Base-by-base conservation (phyloP, 2,888 invertebrate genomes). In the Gonocerus acuteangulatus region DNA sequence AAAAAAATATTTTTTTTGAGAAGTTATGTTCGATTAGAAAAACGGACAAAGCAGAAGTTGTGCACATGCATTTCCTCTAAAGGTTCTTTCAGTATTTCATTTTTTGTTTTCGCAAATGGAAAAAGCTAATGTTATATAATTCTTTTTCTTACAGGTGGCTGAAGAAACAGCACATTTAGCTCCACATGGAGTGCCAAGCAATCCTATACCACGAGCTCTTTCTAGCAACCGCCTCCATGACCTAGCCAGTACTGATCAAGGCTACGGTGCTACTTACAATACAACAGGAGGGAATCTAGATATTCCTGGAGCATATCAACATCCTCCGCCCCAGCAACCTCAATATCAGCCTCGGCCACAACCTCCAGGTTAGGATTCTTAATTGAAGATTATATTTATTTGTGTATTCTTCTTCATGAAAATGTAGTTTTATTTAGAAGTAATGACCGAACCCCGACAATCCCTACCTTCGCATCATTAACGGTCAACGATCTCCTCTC, bases 101-200 rank as follows among this genome's bases (percentile, higher is more conserved):
- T n/a, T n/a, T n/a, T n/a, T n/a, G n/a, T n/a, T n/a, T n/a, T n/a
- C n/a, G n/a, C n/a, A n/a, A n/a, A n/a, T n/a, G n/a, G n/a, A n/a
- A n/a, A n/a, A n/a, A n/a, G n/a, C n/a, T n/a, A n/a, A n/a, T n/a
- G n/a, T n/a, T n/a, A n/a, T n/a, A n/a, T n/a, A n/a, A 9, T 27
- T 27, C 9, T 27, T 27, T 27, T 27, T 39, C n/a, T 7, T 18
- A 11, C 57, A 74, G 72, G 79, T 83, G 42, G 82, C 83, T 1
- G 83, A 83, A 69, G 92, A 89, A 72, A 88, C 89, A 34, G 84
- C 85, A 1, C 92, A 92, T 76, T 78, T 94, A 71, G 93, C 93
- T 61, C 94, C 94, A n/a, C 94, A 94, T 73, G 94, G 94, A 51
- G 94, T 94, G 54, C 94, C 94, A 48, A 89, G 90, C 72, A 91